Percentiles rank a stretch among this genome's conserved stretches.
phyloP scores from a whole-genome alignment of 2,113 vertebrate genomes.

The Prinia subflava region DNA sequence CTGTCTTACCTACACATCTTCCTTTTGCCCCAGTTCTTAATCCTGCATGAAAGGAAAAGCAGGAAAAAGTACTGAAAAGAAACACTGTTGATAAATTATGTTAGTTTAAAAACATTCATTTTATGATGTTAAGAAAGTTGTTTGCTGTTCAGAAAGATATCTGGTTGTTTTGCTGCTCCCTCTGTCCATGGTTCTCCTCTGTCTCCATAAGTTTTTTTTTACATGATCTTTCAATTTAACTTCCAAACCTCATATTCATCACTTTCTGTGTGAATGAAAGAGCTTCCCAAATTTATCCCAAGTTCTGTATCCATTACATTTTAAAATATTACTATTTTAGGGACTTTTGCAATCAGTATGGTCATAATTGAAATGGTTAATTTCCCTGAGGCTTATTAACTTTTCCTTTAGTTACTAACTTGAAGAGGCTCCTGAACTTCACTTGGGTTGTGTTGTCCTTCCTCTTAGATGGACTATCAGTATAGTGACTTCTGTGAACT shows the following conservation, averaged over 20 bases:
- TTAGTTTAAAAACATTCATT: neutral
- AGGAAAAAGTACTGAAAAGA: neutral
- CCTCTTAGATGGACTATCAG: no score
- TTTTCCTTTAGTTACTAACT: neutral
- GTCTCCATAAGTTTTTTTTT: neutral
- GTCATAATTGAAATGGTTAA: neutral
- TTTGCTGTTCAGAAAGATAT: neutral
- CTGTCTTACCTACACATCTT: neutral
- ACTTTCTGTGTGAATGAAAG: neutral
- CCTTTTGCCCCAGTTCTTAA: neutral
- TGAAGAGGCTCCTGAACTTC: neutral
- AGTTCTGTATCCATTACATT: neutral
- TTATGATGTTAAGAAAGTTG: neutral
- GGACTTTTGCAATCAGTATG: neutral
- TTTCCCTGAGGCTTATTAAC: neutral
- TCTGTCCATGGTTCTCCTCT: neutral
- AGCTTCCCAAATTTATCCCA: neutral
- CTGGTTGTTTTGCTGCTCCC: neutral
- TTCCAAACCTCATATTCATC: neutral
- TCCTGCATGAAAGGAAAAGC: neutral
- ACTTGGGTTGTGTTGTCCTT: neutral
- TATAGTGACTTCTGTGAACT: neutral
- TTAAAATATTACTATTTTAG: neutral
- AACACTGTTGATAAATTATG: neutral
- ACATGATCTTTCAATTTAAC: neutral